Base-by-base conservation (phyloP, 2,888 invertebrate genomes). In the Epirrhoe alternata region DNA sequence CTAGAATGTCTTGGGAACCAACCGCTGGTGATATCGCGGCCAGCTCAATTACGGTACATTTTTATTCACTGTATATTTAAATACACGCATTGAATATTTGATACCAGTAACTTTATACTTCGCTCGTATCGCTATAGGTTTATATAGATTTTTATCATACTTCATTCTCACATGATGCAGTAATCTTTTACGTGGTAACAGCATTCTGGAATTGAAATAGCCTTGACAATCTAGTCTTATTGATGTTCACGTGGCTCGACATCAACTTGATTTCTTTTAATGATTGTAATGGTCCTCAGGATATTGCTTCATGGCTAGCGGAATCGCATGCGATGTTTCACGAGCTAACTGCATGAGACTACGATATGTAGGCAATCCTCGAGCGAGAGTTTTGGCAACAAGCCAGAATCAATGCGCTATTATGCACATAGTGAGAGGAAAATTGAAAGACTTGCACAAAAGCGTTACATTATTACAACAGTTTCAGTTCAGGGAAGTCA, bases 191-290 rank as follows among this genome's bases (percentile, higher is more conserved):
- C 70, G 57, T 72, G 60, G 67, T 74, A 71, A 77, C 72, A 77
- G 71, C 71, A 71, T 57, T 69, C 54, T 69, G 66, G 63, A 79
- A 85, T 82, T 81, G 66, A 79, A 78, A 52, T 76, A 74, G 76
- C 85, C 85, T 84, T 83, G 79, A 47, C 74, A 66, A 6, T 55
- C 58, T 70, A 66, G 8, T 55, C 58, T 70, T 71, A 66, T 69
- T 61, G 45, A 52, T 64, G 64, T 63, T 66, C 69, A 70, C 74
- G 53, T 72, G 61, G 47, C 56, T 64, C 53, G 24, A 53, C 38
- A 61, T 68, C 55, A 60, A 64, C 58, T 68, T 77, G 76, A 75
- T 80, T 79, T 78, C 73, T 74, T 75, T 74, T 72, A 71, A 71
- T 66, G 68, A 63, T 38, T 72, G 57, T 59, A 64, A 69, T 64